Percentiles rank a stretch among this genome's conserved stretches.
phyloP scores from a whole-genome alignment of 1,140 invertebrate species.

The Drosophila equinoxialis region DNA sequence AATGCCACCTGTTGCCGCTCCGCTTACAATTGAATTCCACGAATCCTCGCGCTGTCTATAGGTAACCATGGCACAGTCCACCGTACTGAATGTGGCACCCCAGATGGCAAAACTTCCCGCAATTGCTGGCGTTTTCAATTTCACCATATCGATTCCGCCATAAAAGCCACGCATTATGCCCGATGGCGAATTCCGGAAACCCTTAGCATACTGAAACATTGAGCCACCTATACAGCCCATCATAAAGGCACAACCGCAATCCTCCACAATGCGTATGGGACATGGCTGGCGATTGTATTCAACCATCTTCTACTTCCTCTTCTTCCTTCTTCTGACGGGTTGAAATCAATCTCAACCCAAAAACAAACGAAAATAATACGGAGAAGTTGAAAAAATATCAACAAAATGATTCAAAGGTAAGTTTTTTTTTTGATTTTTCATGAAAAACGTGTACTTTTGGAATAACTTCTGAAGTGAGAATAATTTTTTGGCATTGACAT shows the following conservation, averaged over 20 bases:
- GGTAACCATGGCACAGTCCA: slow-evolving; percentile 62
- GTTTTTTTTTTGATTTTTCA: neutral
- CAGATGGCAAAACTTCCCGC: slow-evolving; percentile 68
- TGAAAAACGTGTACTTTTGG: slow-evolving; percentile 12
- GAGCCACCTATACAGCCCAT: slow-evolving; percentile 66
- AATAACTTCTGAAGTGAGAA: slow-evolving; percentile 13
- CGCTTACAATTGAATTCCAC: slow-evolving; percentile 69
- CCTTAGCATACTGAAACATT: slow-evolving; percentile 58
- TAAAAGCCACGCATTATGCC: slow-evolving; percentile 54
- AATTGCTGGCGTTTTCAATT: slow-evolving; percentile 63
- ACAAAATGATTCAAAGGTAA: neutral
- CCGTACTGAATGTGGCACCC: slow-evolving; percentile 67
- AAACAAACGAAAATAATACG: neutral
- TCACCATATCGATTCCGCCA: slow-evolving; percentile 60
- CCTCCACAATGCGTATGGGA: slow-evolving; percentile 67
- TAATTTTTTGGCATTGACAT: slow-evolving; percentile 3
- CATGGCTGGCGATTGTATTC: slow-evolving; percentile 70
- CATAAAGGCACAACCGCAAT: slow-evolving; percentile 69
- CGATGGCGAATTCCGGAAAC: slow-evolving; percentile 59
- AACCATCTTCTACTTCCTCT: slow-evolving; percentile 28
- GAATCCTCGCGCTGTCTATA: slow-evolving; percentile 60
- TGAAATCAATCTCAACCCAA: neutral
- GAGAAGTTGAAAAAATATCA: neutral
- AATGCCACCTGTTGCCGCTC: slow-evolving; percentile 63
- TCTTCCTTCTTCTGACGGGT: neutral